Base-by-base conservation (phyloP, 2,113 vertebrate species). In the Epinephelus fuscoguttatus region DNA sequence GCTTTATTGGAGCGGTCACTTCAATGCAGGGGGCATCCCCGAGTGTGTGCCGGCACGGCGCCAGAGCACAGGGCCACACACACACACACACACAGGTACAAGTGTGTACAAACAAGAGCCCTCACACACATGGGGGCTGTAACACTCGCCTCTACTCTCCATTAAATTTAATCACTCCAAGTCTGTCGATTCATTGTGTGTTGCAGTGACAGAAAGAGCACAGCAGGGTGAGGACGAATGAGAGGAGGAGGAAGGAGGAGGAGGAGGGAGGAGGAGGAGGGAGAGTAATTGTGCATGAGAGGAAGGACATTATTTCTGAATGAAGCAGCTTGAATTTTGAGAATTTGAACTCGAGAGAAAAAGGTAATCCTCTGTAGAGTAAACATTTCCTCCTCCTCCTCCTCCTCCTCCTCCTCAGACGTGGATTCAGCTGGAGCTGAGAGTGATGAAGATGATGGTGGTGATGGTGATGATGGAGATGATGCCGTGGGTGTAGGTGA, bases 21-120 rank as follows among this genome's bases (percentile, higher is more conserved):
- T 84, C 81, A 84, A 88, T 82, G 85, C 89, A 78, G 91, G 42
- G 33, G 91, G 91, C 86, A 92, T 94, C 91, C 92, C 93, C 80
- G 56, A 66, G 82, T 75, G 78, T 75, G 78, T 61, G 30, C 53
- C 86, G 90, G 88, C 87, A 66, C 10, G 21, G 2, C 0, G 81
- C 91, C 92, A 86, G 78, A 69, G 80, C 77, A 67, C 21, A 45
- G 61, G 60, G 72, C 45, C 84, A 30, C 75, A 66, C 30, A 14
- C 81, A 50, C 77, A 37, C 66, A 74, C 70, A 76, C 61, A 77
- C n/a, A 70, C 25, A 70, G 30, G 45, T 17, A 42, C 9, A 15
- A n/a, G 25, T 42, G 50, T 62, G 53, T 52, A 18, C 14, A 87
- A 70, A 89, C 69, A 84, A 88, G 9, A 80, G 56, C 23, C 71